Conservation (phyloP, 2,888 invertebrate genomes). For the Melanargia galathea region DNA sequence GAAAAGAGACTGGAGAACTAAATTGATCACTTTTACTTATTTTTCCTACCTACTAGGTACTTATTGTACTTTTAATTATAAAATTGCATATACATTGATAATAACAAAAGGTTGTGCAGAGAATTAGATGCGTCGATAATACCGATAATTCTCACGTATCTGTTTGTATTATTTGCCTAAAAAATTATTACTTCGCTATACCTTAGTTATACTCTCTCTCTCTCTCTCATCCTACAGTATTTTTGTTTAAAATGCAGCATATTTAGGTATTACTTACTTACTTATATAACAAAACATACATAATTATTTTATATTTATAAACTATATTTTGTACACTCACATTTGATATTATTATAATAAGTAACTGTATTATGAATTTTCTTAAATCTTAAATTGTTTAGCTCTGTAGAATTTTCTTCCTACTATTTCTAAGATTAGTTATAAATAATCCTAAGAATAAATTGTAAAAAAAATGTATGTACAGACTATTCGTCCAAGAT, state of each 20-base stretch:
- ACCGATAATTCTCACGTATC: not conserved
- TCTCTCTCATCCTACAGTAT: too few species aligned
- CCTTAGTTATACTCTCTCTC: not conserved
- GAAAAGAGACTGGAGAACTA: slow-evolving; percentile 13
- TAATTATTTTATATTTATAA: too few species aligned
- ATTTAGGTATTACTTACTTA: too few species aligned
- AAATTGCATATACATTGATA: not conserved
- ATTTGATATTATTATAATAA: not conserved
- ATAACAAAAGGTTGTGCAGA: slow-evolving; percentile 2
- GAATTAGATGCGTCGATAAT: not conserved
- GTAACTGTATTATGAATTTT: slow-evolving; percentile 24
- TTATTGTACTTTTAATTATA: too few species aligned
- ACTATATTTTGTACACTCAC: too few species aligned
- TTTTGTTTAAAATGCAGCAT: too few species aligned
- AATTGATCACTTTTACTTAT: slow-evolving; percentile 7
- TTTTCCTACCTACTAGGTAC: not conserved
- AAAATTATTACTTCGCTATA: not conserved
- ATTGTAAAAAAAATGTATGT: slow-evolving; percentile 27
- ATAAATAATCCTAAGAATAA: not conserved
- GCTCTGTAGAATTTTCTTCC: slow-evolving; percentile 25
- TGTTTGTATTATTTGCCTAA: not conserved
- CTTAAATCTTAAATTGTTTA: slow-evolving; percentile 24
- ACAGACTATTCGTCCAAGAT: slow-evolving; percentile 35
- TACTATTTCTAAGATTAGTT: slow-evolving; percentile 22
- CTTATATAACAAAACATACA: too few species aligned